Base-by-base conservation (phyloP, 2,797 vertebrate species). In the Podarcis siculus region DNA sequence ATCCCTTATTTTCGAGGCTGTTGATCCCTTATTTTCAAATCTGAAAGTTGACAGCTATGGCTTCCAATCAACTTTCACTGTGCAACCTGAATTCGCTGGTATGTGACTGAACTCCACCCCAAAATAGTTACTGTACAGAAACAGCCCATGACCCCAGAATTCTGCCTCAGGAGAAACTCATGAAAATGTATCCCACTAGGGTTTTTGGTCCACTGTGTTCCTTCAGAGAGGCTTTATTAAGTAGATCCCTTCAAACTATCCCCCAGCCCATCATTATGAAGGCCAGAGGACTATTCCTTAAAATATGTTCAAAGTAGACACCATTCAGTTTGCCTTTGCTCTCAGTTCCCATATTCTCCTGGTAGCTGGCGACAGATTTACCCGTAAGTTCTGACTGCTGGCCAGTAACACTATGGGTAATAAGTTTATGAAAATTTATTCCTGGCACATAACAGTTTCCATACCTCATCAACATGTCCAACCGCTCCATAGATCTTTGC, bases 401-500 rank as follows among this genome's bases (percentile, higher is more conserved):
- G 9, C 49, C 30, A 73, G 30, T 32, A 42, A 27, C 8, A 73
- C 55, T 75, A 80, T 13, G 32, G 73, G 30, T n/a, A 79, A 19
- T n/a, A n/a, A 55, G n/a, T 21, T 61, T 79, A 72, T 67, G 66
- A 66, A 67, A 81, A 76, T 32, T 19, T 55, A n/a, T 78, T 77
- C 30, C 45, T 49, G n/a, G 25, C 25, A 45, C 5, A 58, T 76
- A n/a, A 39, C 0, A 27, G 3, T 82, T 86, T 84, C 92, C 96
- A 93, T 94, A 99, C 98, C 98, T 99, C 98, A 94, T 97, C 97
- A n/a, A 97, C 94, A 35, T 95, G 97, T 49, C 98, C 98, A 67
- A 99, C 97, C n/a, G 97, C 97, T 76, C 98, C 97, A 15, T 98
- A 98, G 96, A 98, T 98, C 96, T 98, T 98, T 21, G 98, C 98